Conservation (phyloP, 1,140 invertebrate genomes). For the Kradibia gibbosae region DNA sequence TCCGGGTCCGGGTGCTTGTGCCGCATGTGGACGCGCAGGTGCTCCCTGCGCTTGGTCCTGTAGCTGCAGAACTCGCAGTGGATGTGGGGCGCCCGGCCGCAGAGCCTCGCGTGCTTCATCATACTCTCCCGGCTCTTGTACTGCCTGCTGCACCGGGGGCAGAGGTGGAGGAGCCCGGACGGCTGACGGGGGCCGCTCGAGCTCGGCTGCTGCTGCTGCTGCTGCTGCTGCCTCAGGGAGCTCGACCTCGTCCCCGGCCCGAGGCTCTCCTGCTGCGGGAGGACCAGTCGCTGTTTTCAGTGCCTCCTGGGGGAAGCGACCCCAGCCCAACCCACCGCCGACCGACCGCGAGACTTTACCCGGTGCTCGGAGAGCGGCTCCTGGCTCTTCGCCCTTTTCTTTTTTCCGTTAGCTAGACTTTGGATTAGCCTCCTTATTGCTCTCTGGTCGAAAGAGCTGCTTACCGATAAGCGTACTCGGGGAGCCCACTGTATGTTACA, state of each 20-base stretch:
- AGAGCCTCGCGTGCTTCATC: conserved; percentile 34
- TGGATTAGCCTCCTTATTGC: too few relatives aligned
- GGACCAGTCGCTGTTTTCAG: not conserved
- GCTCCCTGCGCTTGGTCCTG: conserved; percentile 22
- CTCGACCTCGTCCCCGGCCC: not conserved
- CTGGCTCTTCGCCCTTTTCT: too few relatives aligned
- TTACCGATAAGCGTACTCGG: too few relatives aligned
- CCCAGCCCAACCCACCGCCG: not conserved
- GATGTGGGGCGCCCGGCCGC: conserved; percentile 12
- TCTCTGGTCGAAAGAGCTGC: too few relatives aligned
- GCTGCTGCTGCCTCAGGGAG: too few relatives aligned
- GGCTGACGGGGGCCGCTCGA: not conserved
- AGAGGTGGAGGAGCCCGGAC: not conserved
- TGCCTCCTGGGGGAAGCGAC: not conserved
- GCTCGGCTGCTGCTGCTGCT: conserved; percentile 3
- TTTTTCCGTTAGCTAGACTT: too few relatives aligned
- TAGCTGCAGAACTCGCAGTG: conserved; percentile 31
- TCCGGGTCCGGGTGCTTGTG: conserved; percentile 41
- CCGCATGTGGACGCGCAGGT: conserved; percentile 31
- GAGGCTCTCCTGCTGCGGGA: not conserved
- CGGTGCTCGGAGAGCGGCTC: too few relatives aligned
- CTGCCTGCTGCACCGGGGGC: not conserved
- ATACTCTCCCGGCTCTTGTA: conserved; percentile 36
- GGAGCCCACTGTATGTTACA: too few relatives aligned
- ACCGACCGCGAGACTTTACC: too few relatives aligned